Percentiles rank a stretch among this genome's conserved stretches.
These are phyloP conservation scores for Nymphalis c-album DNA, from an alignment of 2,888 invertebrate species.

Conservation along the genomic window DNA sequence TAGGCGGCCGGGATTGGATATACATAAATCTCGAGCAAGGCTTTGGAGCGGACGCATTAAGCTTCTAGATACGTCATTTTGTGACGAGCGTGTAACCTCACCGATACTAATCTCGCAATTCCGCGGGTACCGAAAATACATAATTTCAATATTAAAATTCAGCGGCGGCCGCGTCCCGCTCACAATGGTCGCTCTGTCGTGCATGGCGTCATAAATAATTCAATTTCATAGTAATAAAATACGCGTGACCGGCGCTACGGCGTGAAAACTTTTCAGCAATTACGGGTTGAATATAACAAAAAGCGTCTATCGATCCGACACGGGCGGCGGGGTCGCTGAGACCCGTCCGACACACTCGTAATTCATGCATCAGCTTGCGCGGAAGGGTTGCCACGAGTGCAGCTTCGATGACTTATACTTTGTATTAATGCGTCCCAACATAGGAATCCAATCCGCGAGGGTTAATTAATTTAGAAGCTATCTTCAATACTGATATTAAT, in stretches of 20 bases:
- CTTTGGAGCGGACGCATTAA: conserved; percentile 78
- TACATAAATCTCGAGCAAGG: conserved; percentile 78
- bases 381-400: conserved; percentile 72
- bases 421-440: conserved; percentile 72
- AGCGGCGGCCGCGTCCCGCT: conserved; percentile 61
- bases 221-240: conserved; percentile 82
- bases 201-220: conserved; percentile 78
- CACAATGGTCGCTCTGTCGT: conserved; percentile 69
- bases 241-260: conserved; percentile 77
- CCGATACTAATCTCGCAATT: conserved; percentile 62
- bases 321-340: conserved; percentile 54
- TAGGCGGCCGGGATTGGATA: conserved; percentile 80
- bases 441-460: conserved; percentile 65
- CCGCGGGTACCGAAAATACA: conserved; percentile 53
- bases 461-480: conserved; percentile 64
- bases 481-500: conserved; percentile 39
- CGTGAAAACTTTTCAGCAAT: conserved; percentile 82
- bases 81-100: conserved; percentile 60
- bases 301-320: conserved; percentile 70
- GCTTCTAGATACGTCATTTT: conserved; percentile 78
- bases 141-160: conserved; percentile 80
- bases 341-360: conserved; percentile 60
- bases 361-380: conserved; percentile 77
- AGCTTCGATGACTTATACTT: conserved; percentile 70
- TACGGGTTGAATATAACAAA: conserved; percentile 79